Percentiles rank a stretch among this genome's conserved stretches.
Evolutionary conservation across 2,797 vertebrate species (phyloP).

Genomic region (Gambelia wislizenii): DNA sequence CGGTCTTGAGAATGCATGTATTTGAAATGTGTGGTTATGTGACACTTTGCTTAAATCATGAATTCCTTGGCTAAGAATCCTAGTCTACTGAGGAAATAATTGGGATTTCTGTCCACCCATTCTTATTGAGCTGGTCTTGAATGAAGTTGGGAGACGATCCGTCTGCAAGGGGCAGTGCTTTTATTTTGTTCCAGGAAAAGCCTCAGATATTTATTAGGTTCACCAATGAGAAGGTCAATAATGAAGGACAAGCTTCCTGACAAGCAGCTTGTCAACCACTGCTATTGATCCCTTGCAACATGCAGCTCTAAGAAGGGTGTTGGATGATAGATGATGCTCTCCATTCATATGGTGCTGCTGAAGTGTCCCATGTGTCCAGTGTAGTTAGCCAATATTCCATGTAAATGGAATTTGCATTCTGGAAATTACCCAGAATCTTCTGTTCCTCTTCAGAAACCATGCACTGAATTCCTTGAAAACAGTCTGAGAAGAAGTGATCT

Average conservation of each 20-base stretch:
- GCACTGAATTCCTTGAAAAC: not conserved
- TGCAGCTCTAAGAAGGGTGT: not conserved
- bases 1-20: not conserved
- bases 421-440: not conserved
- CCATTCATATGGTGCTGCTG: not conserved
- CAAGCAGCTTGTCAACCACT: not conserved
- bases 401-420: not conserved
- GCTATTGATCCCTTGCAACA: not conserved
- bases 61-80: not conserved
- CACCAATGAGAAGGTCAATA: not conserved
- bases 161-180: not conserved
- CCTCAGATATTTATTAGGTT: not conserved
- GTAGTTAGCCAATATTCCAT: not conserved
- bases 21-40: not conserved
- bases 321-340: not conserved
- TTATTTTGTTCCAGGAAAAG: not conserved
- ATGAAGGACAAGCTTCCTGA: not conserved
- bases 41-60: not conserved
- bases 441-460: not conserved
- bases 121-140: not conserved
- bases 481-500: not conserved
- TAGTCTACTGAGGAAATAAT: not conserved
- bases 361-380: no score
- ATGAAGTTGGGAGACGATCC: not conserved
- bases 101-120: not conserved